phyloP scores from a whole-genome alignment of 2,888 invertebrate genomes.

The Ptycholaimellus sp. region DNA sequence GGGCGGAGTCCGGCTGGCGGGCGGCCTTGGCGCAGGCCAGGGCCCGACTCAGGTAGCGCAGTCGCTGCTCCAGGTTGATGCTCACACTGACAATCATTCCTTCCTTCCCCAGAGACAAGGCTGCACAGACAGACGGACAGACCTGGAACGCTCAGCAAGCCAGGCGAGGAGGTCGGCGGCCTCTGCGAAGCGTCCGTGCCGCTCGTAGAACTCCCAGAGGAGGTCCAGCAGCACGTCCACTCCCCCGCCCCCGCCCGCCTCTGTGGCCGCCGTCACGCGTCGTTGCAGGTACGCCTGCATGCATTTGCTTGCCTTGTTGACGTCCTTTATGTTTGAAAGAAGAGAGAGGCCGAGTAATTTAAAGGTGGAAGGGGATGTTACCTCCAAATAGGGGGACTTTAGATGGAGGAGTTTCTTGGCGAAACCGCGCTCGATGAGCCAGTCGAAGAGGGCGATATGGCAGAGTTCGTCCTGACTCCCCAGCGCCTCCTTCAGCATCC shows the following conservation, averaged over 20 bases:
- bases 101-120: neutral
- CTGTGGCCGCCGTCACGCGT: conserved; percentile 13
- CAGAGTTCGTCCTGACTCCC: conserved; percentile 52
- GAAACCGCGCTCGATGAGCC: conserved; percentile 44
- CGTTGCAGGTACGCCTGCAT: neutral
- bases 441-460: conserved; percentile 70
- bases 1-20: conserved; percentile 9
- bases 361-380: neutral
- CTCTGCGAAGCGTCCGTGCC: conserved; percentile 62
- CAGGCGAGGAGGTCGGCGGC: conserved; percentile 71
- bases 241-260: neutral
- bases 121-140: conserved; percentile 7
- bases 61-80: conserved; percentile 50
- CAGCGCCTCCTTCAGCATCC: conserved; percentile 31
- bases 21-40: conserved; percentile 74
- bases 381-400: neutral
- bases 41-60: conserved; percentile 71
- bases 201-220: conserved; percentile 85
- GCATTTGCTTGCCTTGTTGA: conserved; percentile 17
- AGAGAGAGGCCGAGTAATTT: conserved; percentile 22
- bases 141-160: conserved; percentile 44
- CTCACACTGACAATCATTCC: conserved; percentile 38
- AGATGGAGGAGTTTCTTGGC: conserved; percentile 19
- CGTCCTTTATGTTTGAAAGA: conserved; percentile 52
- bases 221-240: conserved; percentile 38